phyloP scores from a whole-genome alignment of 2,888 invertebrate genomes.

The Agrilus cyanescens region DNA sequence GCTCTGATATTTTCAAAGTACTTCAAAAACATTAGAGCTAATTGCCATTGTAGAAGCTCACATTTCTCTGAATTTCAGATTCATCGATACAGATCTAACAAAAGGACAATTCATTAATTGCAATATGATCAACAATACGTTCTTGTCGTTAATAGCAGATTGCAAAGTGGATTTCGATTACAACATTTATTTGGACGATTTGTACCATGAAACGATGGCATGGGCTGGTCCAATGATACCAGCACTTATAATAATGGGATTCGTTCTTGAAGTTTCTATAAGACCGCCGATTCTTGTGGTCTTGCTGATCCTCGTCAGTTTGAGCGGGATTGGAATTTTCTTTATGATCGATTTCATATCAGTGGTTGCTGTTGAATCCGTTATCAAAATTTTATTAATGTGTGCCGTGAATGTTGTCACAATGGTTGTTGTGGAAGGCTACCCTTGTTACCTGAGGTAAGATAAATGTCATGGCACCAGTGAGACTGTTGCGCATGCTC shows the following conservation, averaged over 20 bases:
- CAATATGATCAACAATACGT: conserved; percentile 43
- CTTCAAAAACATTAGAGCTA: neutral
- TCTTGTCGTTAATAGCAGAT: conserved; percentile 31
- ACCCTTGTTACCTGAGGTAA: conserved; percentile 48
- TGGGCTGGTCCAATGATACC: conserved; percentile 38
- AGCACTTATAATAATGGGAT: conserved; percentile 33
- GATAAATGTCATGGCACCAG: too few species aligned
- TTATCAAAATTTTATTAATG: conserved; percentile 37
- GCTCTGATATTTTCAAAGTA: neutral
- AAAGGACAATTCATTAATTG: conserved; percentile 48
- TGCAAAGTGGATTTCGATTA: conserved; percentile 41
- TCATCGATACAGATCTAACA: conserved; percentile 56
- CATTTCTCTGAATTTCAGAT: conserved; percentile 33
- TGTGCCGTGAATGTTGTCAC: conserved; percentile 40
- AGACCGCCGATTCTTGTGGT: conserved; percentile 28
- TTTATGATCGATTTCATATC: conserved; percentile 35
- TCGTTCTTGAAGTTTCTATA: conserved; percentile 26
- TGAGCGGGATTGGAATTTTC: conserved; percentile 42
- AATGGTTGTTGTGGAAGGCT: conserved; percentile 40
- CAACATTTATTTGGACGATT: conserved; percentile 45
- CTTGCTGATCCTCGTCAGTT: conserved; percentile 32
- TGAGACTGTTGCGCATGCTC: too few species aligned
- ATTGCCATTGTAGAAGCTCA: neutral
- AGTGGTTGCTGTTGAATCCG: conserved; percentile 30
- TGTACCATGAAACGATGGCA: conserved; percentile 30